Percentiles rank a stretch among this genome's conserved stretches.
Conservation (phyloP, 2,113 vertebrate genomes). For the Patagioenas fasciata region DNA sequence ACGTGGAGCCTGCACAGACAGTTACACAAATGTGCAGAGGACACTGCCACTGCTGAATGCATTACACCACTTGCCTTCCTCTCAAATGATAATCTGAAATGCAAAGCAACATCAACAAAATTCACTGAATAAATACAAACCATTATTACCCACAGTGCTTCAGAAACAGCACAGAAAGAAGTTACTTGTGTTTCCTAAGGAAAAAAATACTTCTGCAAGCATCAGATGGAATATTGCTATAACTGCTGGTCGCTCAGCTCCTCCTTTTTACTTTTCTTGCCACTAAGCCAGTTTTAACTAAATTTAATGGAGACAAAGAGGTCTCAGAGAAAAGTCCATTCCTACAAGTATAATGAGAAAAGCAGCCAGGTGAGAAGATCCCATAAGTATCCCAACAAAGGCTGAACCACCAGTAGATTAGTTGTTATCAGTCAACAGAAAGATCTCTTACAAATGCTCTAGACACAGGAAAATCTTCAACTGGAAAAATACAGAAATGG, state of each 20-base stretch:
- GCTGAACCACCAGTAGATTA: background rate
- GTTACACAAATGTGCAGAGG: background rate
- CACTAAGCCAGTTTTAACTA: background rate
- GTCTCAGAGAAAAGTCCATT: background rate
- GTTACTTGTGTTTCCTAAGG: background rate
- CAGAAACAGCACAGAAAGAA: background rate
- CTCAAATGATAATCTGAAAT: background rate
- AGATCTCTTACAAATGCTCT: background rate
- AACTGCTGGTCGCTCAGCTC: background rate
- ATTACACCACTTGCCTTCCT: background rate
- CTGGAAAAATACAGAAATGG: background rate
- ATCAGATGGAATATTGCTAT: fast-evolving
- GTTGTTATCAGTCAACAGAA: background rate
- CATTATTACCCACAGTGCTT: background rate
- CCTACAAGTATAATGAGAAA: background rate
- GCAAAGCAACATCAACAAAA: background rate
- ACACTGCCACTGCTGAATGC: background rate
- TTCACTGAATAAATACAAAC: background rate
- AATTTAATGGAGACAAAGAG: background rate
- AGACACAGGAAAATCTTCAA: background rate
- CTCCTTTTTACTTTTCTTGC: background rate
- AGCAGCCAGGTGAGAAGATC: background rate
- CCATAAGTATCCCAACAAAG: background rate
- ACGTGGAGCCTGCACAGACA: background rate
- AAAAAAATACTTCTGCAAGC: background rate